These are phyloP conservation scores for Sylvia borin DNA, from an alignment of 2,797 vertebrate species.

Conservation along the genomic window DNA sequence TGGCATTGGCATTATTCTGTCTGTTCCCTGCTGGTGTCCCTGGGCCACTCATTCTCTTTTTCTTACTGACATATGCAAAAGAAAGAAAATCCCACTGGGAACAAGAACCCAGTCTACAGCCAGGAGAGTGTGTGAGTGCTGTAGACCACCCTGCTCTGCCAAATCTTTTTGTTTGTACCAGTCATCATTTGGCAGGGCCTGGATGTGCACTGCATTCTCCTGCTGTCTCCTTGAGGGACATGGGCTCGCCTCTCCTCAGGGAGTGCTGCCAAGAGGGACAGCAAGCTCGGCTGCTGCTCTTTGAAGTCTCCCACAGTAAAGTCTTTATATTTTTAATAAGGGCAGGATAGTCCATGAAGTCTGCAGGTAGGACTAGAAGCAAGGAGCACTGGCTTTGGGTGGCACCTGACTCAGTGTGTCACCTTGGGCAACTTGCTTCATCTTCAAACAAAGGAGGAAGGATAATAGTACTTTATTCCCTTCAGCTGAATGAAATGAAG, in stretches of 20 bases:
- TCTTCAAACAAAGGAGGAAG: neutral
- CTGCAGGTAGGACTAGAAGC: neutral
- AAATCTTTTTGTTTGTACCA: neutral
- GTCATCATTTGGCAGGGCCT: neutral
- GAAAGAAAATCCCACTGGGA: neutral
- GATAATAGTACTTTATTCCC: neutral
- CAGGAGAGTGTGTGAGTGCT: neutral
- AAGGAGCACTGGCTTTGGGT: neutral
- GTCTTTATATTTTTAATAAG: neutral
- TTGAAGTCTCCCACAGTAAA: conserved; percentile 10
- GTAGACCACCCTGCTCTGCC: neutral
- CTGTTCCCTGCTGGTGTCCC: neutral
- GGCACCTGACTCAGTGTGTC: neutral
- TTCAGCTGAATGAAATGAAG: neutral
- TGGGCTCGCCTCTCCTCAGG: neutral
- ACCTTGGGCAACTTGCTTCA: neutral
- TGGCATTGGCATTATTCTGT: neutral
- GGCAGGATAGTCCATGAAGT: neutral
- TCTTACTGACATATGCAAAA: neutral
- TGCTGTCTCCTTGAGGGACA: neutral
- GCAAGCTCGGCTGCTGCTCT: neutral
- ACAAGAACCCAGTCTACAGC: neutral
- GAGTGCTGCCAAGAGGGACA: neutral
- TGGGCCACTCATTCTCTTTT: neutral
- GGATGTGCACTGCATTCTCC: neutral